Conservation (phyloP, 1,140 invertebrate species). For the Cryptotermes secundus region DNA sequence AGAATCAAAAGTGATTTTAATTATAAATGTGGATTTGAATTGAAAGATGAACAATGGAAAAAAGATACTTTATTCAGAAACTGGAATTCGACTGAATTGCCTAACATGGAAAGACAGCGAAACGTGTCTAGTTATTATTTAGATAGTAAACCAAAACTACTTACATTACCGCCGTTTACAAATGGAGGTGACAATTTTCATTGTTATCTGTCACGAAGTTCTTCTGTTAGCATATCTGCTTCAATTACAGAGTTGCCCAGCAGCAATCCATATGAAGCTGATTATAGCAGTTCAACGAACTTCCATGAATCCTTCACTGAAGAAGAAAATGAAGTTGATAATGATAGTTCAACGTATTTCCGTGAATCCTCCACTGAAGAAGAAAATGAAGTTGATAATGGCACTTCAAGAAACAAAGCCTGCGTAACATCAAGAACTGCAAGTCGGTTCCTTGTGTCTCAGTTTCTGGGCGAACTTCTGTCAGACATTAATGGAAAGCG, state of each 20-base stretch:
- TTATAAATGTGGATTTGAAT: neutral
- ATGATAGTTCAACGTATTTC: no score
- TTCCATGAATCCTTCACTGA: constrained; percentile 27
- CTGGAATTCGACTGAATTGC: neutral
- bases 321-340: no score
- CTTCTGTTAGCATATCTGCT: neutral
- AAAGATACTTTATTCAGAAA: neutral
- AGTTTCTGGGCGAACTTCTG: constrained; percentile 49
- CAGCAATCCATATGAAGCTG: no score
- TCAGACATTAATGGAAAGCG: constrained; percentile 49
- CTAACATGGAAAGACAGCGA: neutral
- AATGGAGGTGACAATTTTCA: neutral
- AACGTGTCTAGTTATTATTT: neutral
- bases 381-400: neutral
- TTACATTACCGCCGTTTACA: neutral
- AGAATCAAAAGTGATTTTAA: neutral
- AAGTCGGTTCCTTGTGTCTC: constrained; percentile 38
- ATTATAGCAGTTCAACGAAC: no score
- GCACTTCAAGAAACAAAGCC: neutral
- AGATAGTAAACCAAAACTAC: neutral
- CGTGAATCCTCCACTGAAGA: constrained; percentile 30
- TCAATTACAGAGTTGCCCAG: neutral
- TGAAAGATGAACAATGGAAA: neutral
- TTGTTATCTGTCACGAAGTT: neutral
- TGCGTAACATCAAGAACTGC: neutral